Base-by-base conservation (phyloP, 2,888 invertebrate species). In the Acleris emargana region DNA sequence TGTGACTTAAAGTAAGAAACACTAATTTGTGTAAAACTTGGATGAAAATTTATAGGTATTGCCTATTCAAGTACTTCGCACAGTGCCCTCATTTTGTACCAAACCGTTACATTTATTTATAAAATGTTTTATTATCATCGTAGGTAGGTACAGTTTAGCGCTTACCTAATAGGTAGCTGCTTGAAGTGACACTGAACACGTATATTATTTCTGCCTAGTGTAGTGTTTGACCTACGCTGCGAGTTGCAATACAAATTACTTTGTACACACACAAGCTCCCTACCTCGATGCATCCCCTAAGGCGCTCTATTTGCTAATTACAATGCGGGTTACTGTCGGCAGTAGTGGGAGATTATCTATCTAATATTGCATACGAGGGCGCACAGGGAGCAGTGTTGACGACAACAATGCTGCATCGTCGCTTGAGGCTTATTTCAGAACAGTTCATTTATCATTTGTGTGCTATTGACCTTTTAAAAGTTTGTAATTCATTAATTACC, bases 351-450 rank as follows among this genome's bases (percentile, higher is more conserved):
- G 55, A 49, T 58, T 38, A 58, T 64, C 58, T 45, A 20, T 64
- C 64, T 59, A 64, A 64, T 64, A 64, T 58, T 59, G 53, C 58
- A 32, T 53, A 18, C 22, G 32, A 58, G 58, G 49, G 49, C 20
- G 64, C 42, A 58, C 25, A 53, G 52, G 18, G 42, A 16, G 25
- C 64, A 49, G 58, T 49, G 42, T 53, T 45, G 45, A 43, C 22
- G 43, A 45, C 57, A 45, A 22, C 38, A 58, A 59, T 49, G 42
- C n/a, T 47, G 58, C 52, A 25, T 50, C 38, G 42, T 20, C 51
- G 43, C 20, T 18, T 28, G 32, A 58, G 13, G 43, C 25, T 57
- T 57, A 57, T 5, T 5, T 25, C 25, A 25, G 45, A 43, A 43
- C n/a, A 25, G n/a, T 17, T 16, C 9, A 20, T 18, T 49, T 49